These are phyloP conservation scores for Phaenicophaeus curvirostris DNA, from an alignment of 2,797 vertebrate genomes.

Conservation along the genomic window DNA sequence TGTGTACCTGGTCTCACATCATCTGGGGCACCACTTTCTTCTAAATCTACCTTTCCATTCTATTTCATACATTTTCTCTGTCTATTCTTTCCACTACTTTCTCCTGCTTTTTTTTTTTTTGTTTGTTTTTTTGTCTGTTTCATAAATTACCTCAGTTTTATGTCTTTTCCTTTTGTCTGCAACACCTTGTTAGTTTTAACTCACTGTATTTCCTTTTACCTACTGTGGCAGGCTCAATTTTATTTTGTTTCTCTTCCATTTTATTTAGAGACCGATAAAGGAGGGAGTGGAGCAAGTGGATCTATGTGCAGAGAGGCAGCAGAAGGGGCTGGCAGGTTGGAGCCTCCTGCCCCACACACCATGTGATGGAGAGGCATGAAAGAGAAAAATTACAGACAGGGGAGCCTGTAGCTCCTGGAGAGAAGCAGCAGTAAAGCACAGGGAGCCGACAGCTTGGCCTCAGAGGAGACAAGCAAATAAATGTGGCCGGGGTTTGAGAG, in stretches of 20 bases:
- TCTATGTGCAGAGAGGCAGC: background rate
- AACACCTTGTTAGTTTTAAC: background rate
- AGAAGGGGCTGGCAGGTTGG: rapidly evolving
- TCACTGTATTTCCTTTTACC: background rate
- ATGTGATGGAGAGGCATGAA: rapidly evolving
- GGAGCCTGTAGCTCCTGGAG: background rate
- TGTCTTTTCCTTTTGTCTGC: background rate
- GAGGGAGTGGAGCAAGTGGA: background rate
- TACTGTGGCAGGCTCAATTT: background rate
- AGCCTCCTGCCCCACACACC: background rate
- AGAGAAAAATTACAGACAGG: background rate
- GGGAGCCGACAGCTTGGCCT: background rate
- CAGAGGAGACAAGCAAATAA: background rate
- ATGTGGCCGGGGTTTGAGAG: background rate
- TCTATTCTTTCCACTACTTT: background rate
- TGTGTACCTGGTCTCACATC: background rate
- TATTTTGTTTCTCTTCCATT: background rate
- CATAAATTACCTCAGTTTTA: background rate
- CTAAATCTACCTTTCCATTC: background rate
- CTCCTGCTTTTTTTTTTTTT: no score
- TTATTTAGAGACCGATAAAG: background rate
- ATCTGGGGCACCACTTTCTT: background rate
- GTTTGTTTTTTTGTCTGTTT: no score
- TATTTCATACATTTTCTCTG: background rate
- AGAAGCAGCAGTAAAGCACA: background rate